A percentile compares a stretch with the other conserved stretches of the same genome.
Evolutionary conservation across 2,797 vertebrate species (phyloP).

Genomic region (Muscicapa striata): DNA sequence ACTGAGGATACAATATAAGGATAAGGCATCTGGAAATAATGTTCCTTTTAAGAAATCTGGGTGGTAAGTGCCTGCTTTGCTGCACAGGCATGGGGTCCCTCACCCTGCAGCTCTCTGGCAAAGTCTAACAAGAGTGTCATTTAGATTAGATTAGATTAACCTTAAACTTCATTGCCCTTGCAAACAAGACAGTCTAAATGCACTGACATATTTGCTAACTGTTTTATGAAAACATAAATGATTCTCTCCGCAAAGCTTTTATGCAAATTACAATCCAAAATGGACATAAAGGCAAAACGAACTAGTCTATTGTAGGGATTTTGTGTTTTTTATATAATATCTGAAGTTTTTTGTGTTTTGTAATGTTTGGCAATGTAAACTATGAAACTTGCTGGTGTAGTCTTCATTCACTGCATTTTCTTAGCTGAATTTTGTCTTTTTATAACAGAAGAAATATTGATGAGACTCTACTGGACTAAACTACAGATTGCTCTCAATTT

Average conservation of each 20-base stretch:
- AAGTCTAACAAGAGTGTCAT: neutral
- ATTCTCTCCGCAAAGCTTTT: slow-evolving; percentile 1
- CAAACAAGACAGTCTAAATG: neutral
- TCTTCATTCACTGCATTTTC: neutral
- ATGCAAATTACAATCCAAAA: slow-evolving; percentile 17
- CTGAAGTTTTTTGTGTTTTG: neutral
- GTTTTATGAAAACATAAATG: neutral
- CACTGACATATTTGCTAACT: neutral
- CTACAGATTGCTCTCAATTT: neutral
- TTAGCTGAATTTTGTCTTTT: neutral
- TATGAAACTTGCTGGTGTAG: neutral
- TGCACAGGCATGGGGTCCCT: neutral
- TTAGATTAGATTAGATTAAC: slow-evolving; percentile 41
- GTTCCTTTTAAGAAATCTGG: slow-evolving; percentile 1
- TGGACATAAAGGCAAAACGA: neutral
- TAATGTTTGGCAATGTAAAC: neutral
- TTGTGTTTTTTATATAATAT: neutral
- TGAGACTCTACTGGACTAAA: neutral
- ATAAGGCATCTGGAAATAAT: slow-evolving; percentile 12
- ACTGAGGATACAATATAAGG: neutral
- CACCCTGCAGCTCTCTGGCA: neutral
- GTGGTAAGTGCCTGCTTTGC: neutral
- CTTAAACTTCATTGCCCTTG: neutral
- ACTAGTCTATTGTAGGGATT: neutral
- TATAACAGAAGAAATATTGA: neutral